Evolutionary conservation across 2,797 vertebrate genomes (phyloP), one percentile per base, ranked within the genome.

Genomic region (Galaxias olidus): DNA sequence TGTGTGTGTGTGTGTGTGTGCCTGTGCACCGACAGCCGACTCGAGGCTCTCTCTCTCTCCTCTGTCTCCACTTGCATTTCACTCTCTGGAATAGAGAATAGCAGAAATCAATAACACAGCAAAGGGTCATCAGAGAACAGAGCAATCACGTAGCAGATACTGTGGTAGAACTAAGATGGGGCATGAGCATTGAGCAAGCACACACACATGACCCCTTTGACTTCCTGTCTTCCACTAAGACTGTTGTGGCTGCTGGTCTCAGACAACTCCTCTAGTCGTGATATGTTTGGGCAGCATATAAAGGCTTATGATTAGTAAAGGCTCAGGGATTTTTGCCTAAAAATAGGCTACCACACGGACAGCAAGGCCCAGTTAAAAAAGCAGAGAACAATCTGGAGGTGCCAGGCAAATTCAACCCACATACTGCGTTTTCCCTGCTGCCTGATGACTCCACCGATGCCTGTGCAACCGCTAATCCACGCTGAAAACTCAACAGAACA

Each of bases 281-380:
- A 82, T 84, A 72, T 68, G 79, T 83, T 86, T 77, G 68, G 80
- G 76, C 82, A 79, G 74, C 77, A 74, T 74, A 30, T 3, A 30
- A 75, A 72, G 76, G 77, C 73, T 83, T 86, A 83, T 71, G 75
- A 87, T 86, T 89, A 90, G 86, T 87, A 88, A 85, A 86, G 75
- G 80, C 83, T 84, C 55, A 72, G 73, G 73, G 68, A 78, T 79
- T 79, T 84, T 69, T 12, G 7, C 79, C 84, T 86, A 89, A 88
- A 88, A 91, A 90, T 89, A n/a, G n/a, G n/a, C n/a, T n/a, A 91
- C 83, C 84, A 72, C 65, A 66, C 68, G 79, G 79, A 84, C 80
- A 82, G 81, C 84, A 71, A 50, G 74, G 48, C 80, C 76, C 60
- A 75, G 82, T 81, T 63, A 69, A 59, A 71, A 85, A 73, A 69